These are phyloP conservation scores for Neocloeon triangulifer DNA, from an alignment of 1,140 invertebrate genomes.

Conservation along the genomic window DNA sequence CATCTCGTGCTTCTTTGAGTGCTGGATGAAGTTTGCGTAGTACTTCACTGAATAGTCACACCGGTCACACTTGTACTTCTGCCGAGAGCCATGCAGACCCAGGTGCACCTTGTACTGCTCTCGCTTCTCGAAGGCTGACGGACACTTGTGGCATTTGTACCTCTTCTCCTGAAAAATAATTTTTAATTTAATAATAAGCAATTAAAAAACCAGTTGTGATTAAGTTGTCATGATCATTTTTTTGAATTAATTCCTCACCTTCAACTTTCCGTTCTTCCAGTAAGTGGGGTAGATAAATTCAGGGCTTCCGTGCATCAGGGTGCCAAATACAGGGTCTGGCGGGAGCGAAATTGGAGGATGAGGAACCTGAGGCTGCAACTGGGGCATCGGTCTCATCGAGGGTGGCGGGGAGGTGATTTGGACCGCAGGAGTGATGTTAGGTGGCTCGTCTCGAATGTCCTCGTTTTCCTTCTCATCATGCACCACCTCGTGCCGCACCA, in stretches of 20 bases:
- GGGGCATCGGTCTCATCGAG: too few relatives aligned
- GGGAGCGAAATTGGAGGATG: slow-evolving; percentile 14
- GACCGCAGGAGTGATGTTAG: too few relatives aligned
- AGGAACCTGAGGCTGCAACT: neutral
- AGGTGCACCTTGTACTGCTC: slow-evolving; percentile 67
- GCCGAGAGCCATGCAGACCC: slow-evolving; percentile 58
- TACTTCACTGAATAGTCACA: slow-evolving; percentile 80
- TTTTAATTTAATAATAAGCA: too few relatives aligned
- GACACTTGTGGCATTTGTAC: slow-evolving; percentile 68
- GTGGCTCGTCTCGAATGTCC: too few relatives aligned
- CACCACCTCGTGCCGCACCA: slow-evolving; percentile 47
- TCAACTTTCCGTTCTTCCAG: slow-evolving; percentile 44
- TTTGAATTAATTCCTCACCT: too few relatives aligned
- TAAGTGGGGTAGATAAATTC: slow-evolving; percentile 54
- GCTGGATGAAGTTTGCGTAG: slow-evolving; percentile 60
- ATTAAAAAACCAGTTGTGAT: too few relatives aligned
- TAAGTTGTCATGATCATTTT: too few relatives aligned
- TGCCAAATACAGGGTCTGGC: slow-evolving; percentile 38
- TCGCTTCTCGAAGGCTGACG: slow-evolving; percentile 66
- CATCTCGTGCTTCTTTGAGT: slow-evolving; percentile 52
- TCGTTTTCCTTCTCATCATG: slow-evolving; percentile 18
- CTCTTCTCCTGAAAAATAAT: too few relatives aligned
- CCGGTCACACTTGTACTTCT: slow-evolving; percentile 57
- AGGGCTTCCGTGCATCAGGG: slow-evolving; percentile 43
- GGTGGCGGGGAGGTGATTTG: neutral